Conservation (phyloP, 2,797 vertebrate species). For the Onychomys torridus region DNA sequence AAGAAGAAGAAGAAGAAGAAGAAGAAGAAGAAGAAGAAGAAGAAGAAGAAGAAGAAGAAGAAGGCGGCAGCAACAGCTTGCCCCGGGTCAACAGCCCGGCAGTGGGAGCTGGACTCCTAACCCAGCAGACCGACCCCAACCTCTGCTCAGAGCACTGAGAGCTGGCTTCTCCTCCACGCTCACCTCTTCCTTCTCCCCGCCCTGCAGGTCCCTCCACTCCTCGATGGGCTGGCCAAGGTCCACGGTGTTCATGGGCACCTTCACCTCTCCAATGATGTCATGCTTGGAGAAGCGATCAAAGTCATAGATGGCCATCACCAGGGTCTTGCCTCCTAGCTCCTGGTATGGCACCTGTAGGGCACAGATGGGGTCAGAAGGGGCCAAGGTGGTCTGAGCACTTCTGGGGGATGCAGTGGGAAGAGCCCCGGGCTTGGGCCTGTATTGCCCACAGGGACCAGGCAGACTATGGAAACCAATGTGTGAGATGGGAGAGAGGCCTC, state of each 20-base stretch:
- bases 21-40: no score
- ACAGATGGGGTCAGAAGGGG: background rate
- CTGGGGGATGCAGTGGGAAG: background rate
- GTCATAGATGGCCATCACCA: slow-evolving; percentile 98
- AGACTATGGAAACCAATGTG: background rate
- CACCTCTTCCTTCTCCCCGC: slow-evolving; percentile 98
- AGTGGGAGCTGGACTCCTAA: background rate
- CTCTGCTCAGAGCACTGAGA: rapidly evolving
- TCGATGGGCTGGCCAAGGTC: slow-evolving; percentile 97
- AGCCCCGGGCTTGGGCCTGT: background rate
- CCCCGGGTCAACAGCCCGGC: background rate
- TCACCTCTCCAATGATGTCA: slow-evolving; percentile 97
- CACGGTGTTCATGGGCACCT: slow-evolving; percentile 97
- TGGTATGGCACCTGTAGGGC: slow-evolving; percentile 94
- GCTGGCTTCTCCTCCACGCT: rapidly evolving
- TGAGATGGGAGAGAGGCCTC: rapidly evolving
- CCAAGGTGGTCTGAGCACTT: rapidly evolving
- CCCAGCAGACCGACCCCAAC: background rate
- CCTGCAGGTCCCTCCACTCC: slow-evolving; percentile 97
- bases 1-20: no score
- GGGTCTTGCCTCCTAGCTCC: slow-evolving; percentile 96
- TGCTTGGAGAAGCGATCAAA: slow-evolving; percentile 99
- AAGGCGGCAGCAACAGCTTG: no score
- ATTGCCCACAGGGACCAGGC: rapidly evolving
- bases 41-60: no score